phyloP scores from a whole-genome alignment of 2,888 invertebrate species.

The Eurytoma adleriae region DNA sequence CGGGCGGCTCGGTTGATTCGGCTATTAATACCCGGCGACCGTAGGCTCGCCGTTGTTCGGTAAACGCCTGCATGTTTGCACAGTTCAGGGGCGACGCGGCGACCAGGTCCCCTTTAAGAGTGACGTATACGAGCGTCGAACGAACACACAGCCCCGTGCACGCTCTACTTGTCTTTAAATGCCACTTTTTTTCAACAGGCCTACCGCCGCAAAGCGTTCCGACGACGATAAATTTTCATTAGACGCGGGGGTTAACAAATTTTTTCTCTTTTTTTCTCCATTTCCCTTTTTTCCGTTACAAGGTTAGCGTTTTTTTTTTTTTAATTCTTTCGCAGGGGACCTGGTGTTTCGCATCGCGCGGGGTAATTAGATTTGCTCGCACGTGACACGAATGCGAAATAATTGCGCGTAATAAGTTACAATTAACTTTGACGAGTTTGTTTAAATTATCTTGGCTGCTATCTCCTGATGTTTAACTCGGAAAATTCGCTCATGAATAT shows the following conservation, averaged over 20 bases:
- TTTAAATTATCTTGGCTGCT: no score
- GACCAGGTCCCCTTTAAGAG: slow-evolving; percentile 34
- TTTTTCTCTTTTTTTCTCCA: neutral
- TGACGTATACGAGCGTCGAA: slow-evolving; percentile 41
- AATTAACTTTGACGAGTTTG: no score
- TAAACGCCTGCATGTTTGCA: neutral
- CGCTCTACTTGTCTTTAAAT: slow-evolving; percentile 49
- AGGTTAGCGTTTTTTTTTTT: no score
- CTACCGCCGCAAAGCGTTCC: neutral
- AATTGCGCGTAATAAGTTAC: no score
- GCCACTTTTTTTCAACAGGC: neutral
- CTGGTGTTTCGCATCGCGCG: no score
- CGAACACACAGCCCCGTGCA: neutral
- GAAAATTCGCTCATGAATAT: no score
- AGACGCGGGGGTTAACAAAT: neutral
- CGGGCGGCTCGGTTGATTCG: neutral
- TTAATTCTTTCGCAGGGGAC: no score
- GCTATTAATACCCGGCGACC: no score
- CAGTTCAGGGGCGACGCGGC: neutral
- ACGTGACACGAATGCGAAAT: no score
- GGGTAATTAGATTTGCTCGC: no score
- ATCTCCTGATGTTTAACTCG: no score
- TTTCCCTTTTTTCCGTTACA: no score
- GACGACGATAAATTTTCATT: slow-evolving; percentile 11
- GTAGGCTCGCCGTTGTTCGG: neutral